Base-by-base conservation (phyloP, 2,113 vertebrate species). In the Myotis brandtii region DNA sequence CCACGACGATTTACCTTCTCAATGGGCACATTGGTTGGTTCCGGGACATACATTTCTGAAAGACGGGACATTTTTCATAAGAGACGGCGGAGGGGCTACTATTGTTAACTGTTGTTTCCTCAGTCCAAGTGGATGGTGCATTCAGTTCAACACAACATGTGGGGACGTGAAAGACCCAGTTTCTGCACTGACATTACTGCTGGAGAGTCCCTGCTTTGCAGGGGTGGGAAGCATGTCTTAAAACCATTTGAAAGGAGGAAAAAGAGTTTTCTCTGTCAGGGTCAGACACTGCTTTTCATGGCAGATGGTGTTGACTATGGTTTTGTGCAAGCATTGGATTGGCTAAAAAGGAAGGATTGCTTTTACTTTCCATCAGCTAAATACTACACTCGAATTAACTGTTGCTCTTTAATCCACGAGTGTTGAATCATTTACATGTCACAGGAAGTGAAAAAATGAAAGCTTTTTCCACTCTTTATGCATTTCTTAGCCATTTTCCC, bases 11-110 rank as follows among this genome's bases (percentile, higher is more conserved):
- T 99, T 40, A 99, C 99, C 97, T 99, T 99, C 98, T 99, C 99
- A 83, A 99, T 99, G 70, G 99, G 99, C 30, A 99, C 96, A 56
- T 99, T 99, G 76, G 99, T 99, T 50, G 99, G 98, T 89, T 99
- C 99, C 17, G 99, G 99, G 64, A 98, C 98, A 56, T 99, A 99
- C 98, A 98, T 98, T 96, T 99, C 99, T 99, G 95, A 48, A 96
- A 98, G 97, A 98, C 13, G 13, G 46, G 94, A 92, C 1, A 25
- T 52, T 56, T 95, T 92, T 96, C 27, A 14, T 73, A 93, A 95
- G 87, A 86, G 80, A 86, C 83, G 89, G 90, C 0, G 72, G 52
- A 88, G 50, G 76, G 56, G 75, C n/a, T 18, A 13, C 70, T 80
- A 64, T 2, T 21, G 34, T 18, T 46, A 62, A 34, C 30, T 62